phyloP scores from a whole-genome alignment of 2,888 invertebrate species.

The Limnephilus rhombicus region DNA sequence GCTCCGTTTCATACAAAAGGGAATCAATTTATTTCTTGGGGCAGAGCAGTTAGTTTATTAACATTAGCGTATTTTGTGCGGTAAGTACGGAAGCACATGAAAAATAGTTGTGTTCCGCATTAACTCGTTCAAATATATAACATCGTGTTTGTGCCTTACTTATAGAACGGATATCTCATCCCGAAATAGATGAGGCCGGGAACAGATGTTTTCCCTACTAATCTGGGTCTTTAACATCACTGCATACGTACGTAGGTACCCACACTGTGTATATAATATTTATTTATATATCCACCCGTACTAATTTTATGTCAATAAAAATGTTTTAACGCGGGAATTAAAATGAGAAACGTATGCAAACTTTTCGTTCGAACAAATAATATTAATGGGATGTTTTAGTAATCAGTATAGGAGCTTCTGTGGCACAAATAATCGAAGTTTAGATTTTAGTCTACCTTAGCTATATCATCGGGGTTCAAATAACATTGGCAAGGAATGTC shows the following conservation, averaged over 20 bases:
- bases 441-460: not conserved
- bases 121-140: conserved; percentile 18
- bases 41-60: not conserved
- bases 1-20: not conserved
- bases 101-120: not conserved
- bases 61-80: not conserved
- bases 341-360: not conserved
- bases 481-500: no score
- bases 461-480: not conserved
- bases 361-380: not conserved
- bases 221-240: conserved; percentile 40
- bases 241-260: not conserved
- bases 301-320: conserved; percentile 1
- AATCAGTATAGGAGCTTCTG: not conserved
- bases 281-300: not conserved
- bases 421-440: not conserved
- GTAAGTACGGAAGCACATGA: not conserved
- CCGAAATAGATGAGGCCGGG: conserved; percentile 28
- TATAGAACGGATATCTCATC: conserved; percentile 39
- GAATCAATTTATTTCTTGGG: not conserved
- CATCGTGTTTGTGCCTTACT: conserved; percentile 10
- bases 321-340: not conserved
- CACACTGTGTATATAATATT: not conserved
- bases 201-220: conserved; percentile 35
- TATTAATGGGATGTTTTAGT: not conserved